Percentiles rank a stretch among this genome's conserved stretches.
Evolutionary conservation across 2,888 invertebrate genomes (phyloP).

Genomic region (Eupithecia subfuscata): DNA sequence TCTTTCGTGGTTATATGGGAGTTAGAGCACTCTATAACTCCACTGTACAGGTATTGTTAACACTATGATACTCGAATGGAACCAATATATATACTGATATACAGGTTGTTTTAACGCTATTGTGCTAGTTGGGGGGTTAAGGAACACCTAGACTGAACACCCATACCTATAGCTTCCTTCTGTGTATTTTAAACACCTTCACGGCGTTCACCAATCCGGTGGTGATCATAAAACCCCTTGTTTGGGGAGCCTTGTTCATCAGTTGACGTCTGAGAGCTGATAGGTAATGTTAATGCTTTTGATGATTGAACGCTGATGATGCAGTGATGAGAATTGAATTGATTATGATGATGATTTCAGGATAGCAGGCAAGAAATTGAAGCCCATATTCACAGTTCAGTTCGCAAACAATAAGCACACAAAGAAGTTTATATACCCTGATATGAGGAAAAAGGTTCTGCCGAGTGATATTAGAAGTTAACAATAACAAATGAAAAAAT

Average conservation of each 20-base stretch:
- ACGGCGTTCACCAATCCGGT: background rate
- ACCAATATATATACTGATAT: no score
- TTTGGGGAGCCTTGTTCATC: background rate
- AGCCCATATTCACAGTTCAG: slow-evolving; percentile 59
- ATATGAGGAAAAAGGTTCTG: slow-evolving; percentile 31
- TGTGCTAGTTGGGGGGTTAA: no score
- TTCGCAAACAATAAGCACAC: slow-evolving; percentile 69
- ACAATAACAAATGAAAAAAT: no score
- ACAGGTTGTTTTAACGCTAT: no score
- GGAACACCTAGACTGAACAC: no score
- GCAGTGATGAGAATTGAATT: background rate
- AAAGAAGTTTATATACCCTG: slow-evolving; percentile 62
- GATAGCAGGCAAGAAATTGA: slow-evolving; percentile 37
- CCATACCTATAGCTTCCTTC: no score
- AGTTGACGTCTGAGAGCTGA: no score
- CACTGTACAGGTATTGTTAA: no score
- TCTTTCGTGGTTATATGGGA: no score
- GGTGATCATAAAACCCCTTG: background rate
- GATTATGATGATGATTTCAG: slow-evolving; percentile 15
- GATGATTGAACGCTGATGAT: background rate
- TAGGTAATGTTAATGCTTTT: background rate
- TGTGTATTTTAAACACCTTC: background rate
- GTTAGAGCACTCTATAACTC: no score
- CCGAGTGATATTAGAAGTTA: slow-evolving; percentile 5
- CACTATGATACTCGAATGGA: no score